phyloP scores from a whole-genome alignment of 2,797 vertebrate species.

The Podarcis lilfordi region DNA sequence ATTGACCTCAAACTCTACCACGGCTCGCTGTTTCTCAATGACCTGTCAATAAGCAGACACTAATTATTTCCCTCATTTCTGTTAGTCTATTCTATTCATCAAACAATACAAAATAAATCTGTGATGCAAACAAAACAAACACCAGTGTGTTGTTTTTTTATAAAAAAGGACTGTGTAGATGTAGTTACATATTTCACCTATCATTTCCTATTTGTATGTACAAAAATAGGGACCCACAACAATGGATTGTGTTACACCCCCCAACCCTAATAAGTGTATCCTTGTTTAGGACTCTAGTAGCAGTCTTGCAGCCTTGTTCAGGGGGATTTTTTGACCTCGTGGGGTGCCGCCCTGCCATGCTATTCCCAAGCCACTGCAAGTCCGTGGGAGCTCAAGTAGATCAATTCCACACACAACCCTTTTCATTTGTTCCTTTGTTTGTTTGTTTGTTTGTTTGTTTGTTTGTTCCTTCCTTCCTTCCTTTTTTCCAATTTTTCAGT shows the following conservation, averaged over 20 bases:
- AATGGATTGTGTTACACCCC: no score
- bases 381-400: background rate
- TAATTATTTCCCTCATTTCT: background rate
- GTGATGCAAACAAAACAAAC: background rate
- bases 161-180: background rate
- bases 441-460: background rate
- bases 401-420: background rate
- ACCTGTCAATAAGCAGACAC: conserved; percentile 74
- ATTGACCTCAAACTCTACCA: conserved; percentile 90
- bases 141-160: background rate
- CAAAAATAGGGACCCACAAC: background rate
- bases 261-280: background rate
- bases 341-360: no score
- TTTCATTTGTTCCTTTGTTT: background rate
- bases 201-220: background rate
- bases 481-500: background rate
- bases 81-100: no score
- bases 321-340: background rate
- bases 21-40: conserved; percentile 86
- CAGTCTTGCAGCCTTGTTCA: background rate
- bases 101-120: no score
- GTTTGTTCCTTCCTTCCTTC: background rate
- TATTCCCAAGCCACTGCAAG: background rate
- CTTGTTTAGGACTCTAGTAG: background rate
- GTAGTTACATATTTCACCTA: background rate